phyloP scores from a whole-genome alignment of 2,797 vertebrate species.

The Catostomus latipinnis region DNA sequence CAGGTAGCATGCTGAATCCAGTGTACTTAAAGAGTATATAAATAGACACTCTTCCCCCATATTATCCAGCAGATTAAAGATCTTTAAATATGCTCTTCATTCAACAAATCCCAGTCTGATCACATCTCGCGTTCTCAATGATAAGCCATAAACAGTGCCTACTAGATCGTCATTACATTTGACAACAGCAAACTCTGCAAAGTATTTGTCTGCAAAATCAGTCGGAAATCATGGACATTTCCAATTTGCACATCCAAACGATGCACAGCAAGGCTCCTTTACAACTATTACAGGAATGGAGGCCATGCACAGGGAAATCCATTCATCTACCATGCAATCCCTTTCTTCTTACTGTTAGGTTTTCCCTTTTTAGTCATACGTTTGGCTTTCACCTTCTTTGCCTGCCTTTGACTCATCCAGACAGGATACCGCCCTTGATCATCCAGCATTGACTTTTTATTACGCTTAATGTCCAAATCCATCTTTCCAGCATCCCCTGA shows the following conservation, averaged over 20 bases:
- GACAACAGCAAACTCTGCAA: background rate
- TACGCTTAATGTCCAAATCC: slow-evolving; percentile 89
- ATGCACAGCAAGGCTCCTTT: background rate
- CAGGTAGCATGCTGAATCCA: background rate
- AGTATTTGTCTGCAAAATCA: background rate
- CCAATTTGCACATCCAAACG: slow-evolving; percentile 1
- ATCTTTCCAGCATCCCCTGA: slow-evolving; percentile 80
- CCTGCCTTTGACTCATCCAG: slow-evolving; percentile 94
- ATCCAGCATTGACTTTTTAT: slow-evolving; percentile 86
- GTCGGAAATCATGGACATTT: background rate
- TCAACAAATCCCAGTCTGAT: background rate
- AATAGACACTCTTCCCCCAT: too few species aligned
- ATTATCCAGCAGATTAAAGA: too few species aligned
- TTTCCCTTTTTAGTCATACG: slow-evolving; percentile 80
- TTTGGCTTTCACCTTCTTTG: slow-evolving; percentile 87
- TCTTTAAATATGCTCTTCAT: background rate
- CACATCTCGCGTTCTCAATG: background rate
- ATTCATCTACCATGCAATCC: slow-evolving; percentile 83
- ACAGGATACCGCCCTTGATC: slow-evolving; percentile 91
- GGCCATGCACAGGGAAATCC: slow-evolving; percentile 3
- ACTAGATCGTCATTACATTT: background rate
- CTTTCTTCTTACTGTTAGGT: slow-evolving; percentile 81
- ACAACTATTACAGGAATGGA: slow-evolving; percentile 1
- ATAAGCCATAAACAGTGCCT: background rate
- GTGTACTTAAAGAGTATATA: background rate